Conservation (phyloP, 2,888 invertebrate species). For the Pterostichus madidus region DNA sequence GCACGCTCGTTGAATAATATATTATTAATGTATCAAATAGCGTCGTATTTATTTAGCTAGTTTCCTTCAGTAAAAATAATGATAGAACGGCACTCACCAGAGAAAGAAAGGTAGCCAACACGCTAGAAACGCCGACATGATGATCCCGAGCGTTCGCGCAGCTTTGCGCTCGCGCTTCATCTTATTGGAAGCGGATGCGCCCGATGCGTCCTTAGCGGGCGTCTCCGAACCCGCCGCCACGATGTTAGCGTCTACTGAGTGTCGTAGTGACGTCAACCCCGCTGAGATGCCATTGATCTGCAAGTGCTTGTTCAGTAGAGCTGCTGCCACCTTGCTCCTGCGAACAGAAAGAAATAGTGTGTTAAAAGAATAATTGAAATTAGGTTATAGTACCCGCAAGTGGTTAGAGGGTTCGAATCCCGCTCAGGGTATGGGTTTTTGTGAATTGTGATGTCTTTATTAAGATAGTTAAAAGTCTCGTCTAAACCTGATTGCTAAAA, state of each 20-base stretch:
- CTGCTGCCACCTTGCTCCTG: conserved; percentile 93
- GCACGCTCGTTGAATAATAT: too few species aligned
- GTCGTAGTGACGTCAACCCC: conserved; percentile 78
- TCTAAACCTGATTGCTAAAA: too few species aligned
- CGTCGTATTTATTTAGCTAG: too few species aligned
- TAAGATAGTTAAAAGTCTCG: too few species aligned
- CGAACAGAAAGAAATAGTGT: conserved; percentile 73
- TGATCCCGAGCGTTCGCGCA: conserved; percentile 95
- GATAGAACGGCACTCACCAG: conserved; percentile 81
- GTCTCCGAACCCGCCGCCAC: conserved; percentile 77
- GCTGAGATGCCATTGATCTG: conserved; percentile 94
- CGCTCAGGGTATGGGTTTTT: too few species aligned
- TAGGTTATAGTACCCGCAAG: too few species aligned
- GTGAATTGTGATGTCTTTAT: too few species aligned
- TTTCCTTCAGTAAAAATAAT: too few species aligned
- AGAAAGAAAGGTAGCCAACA: conserved; percentile 98
- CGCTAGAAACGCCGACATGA: conserved; percentile 96
- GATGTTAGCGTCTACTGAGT: conserved; percentile 75
- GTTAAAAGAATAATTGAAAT: too few species aligned
- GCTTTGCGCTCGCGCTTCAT: conserved; percentile 95
- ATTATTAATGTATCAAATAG: too few species aligned
- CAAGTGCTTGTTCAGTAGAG: conserved; percentile 91
- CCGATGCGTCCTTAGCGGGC: conserved; percentile 81
- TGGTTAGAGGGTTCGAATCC: too few species aligned
- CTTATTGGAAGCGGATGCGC: conserved; percentile 88